Evolutionary conservation across 2,888 invertebrate genomes (phyloP), one percentile per base, ranked within the genome.

Genomic region (Eugnorisma glareosa): DNA sequence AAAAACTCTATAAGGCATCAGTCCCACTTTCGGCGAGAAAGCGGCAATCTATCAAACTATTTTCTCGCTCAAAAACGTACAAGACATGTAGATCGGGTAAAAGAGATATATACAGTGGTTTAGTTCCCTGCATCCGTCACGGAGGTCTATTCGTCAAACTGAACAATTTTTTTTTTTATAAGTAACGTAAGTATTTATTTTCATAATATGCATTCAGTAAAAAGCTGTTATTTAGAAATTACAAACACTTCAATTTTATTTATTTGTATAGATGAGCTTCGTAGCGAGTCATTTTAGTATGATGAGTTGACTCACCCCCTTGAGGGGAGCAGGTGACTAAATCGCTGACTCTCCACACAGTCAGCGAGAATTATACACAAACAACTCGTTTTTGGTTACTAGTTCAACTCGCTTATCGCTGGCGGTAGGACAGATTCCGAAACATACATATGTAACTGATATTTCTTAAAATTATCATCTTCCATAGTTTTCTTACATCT

Each of bases 401-500:
- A 15, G 40, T 64, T 40, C 15, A 40, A 64, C 8, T 40, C 24
- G 35, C 61, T 35, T 11, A 1, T 35, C 40, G 64, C 61, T 61
- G 35, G 21, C 40, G 18, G 64, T 64, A 10, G n/a, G 15, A 64
- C 40, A 8, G n/a, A 2, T 40, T 4, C 40, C n/a, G n/a, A 40
- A 64, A 40, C 67, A 70, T 57, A 79, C 57, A 51, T 5, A 64
- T 81, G 48, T 80, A 68, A 79, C 63, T 57, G 35, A 43, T 35
- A 48, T 77, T 64, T 79, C 67, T 66, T 48, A 45, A 74, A 67
- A 37, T 75, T 73, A 75, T 83, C 76, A 69, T 74, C 69, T 80
- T 64, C 73, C 75, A 82, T 86, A 86, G 71, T 70, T 84, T 81
- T 75, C 69, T 79, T 79, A 67, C 68, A 83, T 73, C 70, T 67